Percentiles rank a stretch among this genome's conserved stretches.
These are phyloP conservation scores for Anguilla rostrata DNA, from an alignment of 2,113 vertebrate species.

Conservation along the genomic window DNA sequence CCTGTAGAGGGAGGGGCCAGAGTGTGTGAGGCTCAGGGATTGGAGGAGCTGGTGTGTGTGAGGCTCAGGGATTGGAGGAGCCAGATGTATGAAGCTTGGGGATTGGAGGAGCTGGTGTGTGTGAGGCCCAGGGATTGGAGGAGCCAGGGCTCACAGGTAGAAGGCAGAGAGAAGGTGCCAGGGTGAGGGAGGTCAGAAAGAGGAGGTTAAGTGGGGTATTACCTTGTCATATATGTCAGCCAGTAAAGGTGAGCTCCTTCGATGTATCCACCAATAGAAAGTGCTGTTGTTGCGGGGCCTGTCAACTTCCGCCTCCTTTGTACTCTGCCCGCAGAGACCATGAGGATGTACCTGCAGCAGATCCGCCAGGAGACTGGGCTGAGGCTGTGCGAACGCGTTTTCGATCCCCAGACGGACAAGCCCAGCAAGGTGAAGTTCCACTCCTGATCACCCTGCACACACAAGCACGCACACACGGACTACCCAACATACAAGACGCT, in stretches of 20 bases:
- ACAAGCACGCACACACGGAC: no score
- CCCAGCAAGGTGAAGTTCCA: constrained; percentile 87
- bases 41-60: no score
- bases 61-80: no score
- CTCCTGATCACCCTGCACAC: neutral
- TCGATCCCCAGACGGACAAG: constrained; percentile 95
- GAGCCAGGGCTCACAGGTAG: no score
- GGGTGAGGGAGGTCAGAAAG: neutral
- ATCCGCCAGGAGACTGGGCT: constrained; percentile 93
- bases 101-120: no score
- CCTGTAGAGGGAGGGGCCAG: no score
- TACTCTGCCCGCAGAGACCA: constrained; percentile 76
- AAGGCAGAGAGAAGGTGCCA: neutral
- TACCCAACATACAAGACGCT: neutral
- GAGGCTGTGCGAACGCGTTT: constrained; percentile 94
- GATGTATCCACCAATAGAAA: neutral
- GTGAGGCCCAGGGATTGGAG: no score
- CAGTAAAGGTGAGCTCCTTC: neutral
- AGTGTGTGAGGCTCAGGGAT: no score
- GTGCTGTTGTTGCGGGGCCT: neutral
- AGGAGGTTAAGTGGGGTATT: neutral
- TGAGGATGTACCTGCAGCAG: constrained; percentile 96
- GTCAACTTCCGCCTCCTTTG: neutral
- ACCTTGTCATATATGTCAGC: neutral
- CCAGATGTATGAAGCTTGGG: no score